These are phyloP conservation scores for Apoderus coryli DNA, from an alignment of 2,888 invertebrate species.

Conservation along the genomic window DNA sequence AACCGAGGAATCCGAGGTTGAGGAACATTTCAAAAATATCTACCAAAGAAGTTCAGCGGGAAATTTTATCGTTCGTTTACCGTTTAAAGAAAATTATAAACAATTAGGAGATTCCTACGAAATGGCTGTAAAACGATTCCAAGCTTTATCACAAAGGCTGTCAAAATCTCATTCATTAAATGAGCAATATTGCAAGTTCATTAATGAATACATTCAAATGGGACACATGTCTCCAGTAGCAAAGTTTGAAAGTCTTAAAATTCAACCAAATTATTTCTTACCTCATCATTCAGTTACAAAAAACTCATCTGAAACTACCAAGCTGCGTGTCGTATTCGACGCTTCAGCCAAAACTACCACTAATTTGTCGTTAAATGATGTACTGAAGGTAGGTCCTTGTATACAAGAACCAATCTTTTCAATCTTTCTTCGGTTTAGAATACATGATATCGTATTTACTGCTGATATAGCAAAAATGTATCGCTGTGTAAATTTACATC, in stretches of 20 bases:
- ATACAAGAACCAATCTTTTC: constrained; percentile 13
- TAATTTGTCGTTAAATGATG: constrained; percentile 14
- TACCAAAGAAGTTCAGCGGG: constrained; percentile 6
- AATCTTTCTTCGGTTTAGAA: constrained; percentile 16
- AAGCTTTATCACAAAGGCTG: constrained; percentile 7
- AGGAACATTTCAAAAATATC: constrained; percentile 10
- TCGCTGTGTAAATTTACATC: constrained; percentile 14
- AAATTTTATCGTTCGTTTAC: constrained; percentile 12
- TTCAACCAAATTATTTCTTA: constrained; percentile 8
- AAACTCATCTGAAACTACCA: constrained; percentile 10
- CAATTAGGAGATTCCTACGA: constrained; percentile 11
- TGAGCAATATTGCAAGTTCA: constrained; percentile 10
- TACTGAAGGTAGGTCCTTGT: constrained; percentile 11
- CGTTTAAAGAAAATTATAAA: constrained; percentile 7
- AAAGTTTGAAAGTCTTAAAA: not conserved
- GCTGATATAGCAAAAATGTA: constrained; percentile 20
- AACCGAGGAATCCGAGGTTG: constrained; percentile 10
- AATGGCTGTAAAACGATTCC: constrained; percentile 8
- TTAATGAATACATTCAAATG: constrained; percentile 11
- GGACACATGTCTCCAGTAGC: constrained; percentile 12
- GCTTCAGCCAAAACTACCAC: constrained; percentile 7
- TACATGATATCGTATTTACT: constrained; percentile 14
- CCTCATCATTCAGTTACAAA: constrained; percentile 13
- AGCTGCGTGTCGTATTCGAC: constrained; percentile 14
- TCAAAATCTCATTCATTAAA: constrained; percentile 4